Evolutionary conservation across 2,888 invertebrate species (phyloP).

Genomic region (Melinopterus prodromus): DNA sequence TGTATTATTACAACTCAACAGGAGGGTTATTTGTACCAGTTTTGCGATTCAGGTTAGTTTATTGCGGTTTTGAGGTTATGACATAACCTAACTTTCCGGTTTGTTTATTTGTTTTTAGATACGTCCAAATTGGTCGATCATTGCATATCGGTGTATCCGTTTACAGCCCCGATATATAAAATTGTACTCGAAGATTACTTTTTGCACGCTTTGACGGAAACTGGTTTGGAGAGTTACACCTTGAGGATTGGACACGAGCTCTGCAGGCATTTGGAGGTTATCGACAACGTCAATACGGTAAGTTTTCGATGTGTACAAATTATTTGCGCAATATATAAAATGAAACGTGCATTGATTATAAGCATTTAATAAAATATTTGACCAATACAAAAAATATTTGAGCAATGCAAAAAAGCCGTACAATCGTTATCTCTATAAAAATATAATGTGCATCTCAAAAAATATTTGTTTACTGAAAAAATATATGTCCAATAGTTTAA

Average conservation of each 20-base stretch:
- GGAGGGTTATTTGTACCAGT: constrained; percentile 78
- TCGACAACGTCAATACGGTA: constrained; percentile 60
- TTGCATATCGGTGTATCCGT: constrained; percentile 73
- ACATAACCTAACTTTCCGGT: constrained; percentile 4
- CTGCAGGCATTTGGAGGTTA: constrained; percentile 61
- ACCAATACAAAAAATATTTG: too few relatives aligned
- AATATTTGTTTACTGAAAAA: too few relatives aligned
- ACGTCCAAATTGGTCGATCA: constrained; percentile 55
- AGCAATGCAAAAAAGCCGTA: too few relatives aligned
- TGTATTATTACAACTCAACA: constrained; percentile 71
- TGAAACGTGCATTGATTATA: too few relatives aligned
- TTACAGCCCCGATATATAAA: constrained; percentile 74
- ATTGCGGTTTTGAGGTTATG: neutral
- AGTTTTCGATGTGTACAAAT: constrained; percentile 44
- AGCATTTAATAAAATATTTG: too few relatives aligned
- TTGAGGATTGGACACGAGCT: constrained; percentile 70
- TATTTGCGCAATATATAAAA: too few relatives aligned
- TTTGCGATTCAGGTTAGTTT: constrained; percentile 61
- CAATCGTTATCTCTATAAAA: too few relatives aligned
- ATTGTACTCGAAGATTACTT: constrained; percentile 73
- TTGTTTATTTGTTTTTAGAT: constrained; percentile 45
- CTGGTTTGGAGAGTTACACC: constrained; percentile 81
- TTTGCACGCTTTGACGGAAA: constrained; percentile 78
- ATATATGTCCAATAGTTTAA: too few relatives aligned
- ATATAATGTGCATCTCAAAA: too few relatives aligned